A percentile compares a stretch with the other conserved stretches of the same genome.
Evolutionary conservation across 1,140 invertebrate genomes (phyloP).

Genomic region (Palaemon carinicauda): DNA sequence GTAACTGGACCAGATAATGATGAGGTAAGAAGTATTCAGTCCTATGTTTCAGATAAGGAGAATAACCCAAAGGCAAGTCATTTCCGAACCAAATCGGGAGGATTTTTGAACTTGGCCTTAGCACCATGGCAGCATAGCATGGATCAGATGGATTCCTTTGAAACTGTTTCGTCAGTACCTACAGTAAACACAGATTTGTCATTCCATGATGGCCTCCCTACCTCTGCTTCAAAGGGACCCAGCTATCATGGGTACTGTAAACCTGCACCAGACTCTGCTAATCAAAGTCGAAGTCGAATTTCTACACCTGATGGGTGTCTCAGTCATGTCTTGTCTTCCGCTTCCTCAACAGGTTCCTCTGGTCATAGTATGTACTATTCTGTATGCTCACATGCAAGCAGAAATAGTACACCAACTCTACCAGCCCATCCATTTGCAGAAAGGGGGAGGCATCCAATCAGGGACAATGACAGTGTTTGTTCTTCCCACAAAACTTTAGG

Average conservation of each 20-base stretch:
- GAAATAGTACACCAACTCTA: conserved; percentile 1
- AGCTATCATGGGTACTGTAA: not conserved
- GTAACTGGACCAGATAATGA: not conserved
- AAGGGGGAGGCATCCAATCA: not conserved
- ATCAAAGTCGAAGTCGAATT: not conserved
- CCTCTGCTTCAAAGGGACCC: not conserved
- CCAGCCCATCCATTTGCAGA: not conserved
- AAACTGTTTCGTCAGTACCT: not conserved
- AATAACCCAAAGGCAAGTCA: not conserved
- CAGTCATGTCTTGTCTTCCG: conserved; percentile 34
- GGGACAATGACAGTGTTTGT: conserved; percentile 26
- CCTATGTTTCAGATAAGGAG: not conserved
- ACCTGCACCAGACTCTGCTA: not conserved
- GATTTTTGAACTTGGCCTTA: conserved; percentile 54
- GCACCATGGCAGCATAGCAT: conserved; percentile 27
- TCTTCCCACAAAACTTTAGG: not conserved
- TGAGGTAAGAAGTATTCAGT: conserved; percentile 4
- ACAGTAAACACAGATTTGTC: not conserved
- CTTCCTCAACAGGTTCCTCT: conserved; percentile 2
- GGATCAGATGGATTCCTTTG: not conserved
- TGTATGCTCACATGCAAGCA: conserved; percentile 21
- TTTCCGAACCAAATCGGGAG: conserved; percentile 52
- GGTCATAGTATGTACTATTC: conserved; percentile 42
- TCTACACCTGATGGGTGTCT: conserved; percentile 44
- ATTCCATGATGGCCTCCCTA: not conserved